Conservation (phyloP, 2,797 vertebrate species). For the Phrynocephalus guinanensis region DNA sequence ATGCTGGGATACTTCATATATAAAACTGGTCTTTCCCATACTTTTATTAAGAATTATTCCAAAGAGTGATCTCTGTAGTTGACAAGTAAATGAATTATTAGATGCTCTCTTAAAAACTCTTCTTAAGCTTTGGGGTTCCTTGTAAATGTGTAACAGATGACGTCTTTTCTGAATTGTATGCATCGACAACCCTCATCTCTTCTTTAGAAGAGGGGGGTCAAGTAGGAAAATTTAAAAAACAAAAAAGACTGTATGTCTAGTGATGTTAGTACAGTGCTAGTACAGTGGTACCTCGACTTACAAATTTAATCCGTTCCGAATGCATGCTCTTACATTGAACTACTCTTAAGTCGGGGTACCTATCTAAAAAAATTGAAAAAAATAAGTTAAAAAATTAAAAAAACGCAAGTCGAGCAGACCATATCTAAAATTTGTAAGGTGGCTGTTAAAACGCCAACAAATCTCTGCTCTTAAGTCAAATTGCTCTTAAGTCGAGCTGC, state of each 20-base stretch:
- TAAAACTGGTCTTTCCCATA: neutral
- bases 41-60: neutral
- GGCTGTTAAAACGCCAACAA: no score
- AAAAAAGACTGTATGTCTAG: no score
- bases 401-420: no score
- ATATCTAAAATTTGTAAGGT: no score
- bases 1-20: neutral
- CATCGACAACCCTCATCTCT: neutral
- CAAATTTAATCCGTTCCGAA: no score
- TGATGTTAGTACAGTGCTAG: neutral
- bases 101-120: neutral
- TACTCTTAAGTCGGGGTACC: no score
- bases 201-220: neutral
- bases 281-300: no score
- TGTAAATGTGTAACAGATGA: neutral
- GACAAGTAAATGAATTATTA: neutral
- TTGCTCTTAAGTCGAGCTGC: no score
- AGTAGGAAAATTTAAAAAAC: neutral
- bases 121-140: neutral
- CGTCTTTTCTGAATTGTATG: neutral
- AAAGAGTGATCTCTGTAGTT: neutral
- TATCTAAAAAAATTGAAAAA: no score
- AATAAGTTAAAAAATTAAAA: no score
- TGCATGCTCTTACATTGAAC: no score
- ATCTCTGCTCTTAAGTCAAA: no score